Conservation (phyloP, 2,888 invertebrate species). For the Chirona hameri region DNA sequence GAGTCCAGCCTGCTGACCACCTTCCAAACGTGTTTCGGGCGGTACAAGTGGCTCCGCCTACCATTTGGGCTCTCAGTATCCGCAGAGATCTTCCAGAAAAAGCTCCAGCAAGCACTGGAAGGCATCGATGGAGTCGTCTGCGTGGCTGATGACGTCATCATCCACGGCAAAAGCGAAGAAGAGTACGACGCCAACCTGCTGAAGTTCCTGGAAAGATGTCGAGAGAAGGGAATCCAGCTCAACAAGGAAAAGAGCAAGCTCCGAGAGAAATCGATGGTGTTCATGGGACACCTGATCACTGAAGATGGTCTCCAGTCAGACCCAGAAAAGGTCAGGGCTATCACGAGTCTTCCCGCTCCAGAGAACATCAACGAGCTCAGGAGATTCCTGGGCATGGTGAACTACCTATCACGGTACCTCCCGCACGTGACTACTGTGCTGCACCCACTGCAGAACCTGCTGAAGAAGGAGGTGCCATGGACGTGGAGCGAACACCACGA, state of each 20-base stretch:
- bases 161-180: background rate
- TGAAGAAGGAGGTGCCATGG: constrained; percentile 6
- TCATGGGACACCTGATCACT: constrained; percentile 26
- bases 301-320: constrained; percentile 5
- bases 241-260: too few relatives aligned
- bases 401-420: constrained; percentile 9
- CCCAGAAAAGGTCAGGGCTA: background rate
- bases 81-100: constrained; percentile 29
- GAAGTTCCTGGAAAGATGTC: too few relatives aligned
- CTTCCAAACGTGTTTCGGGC: constrained; percentile 27
- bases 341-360: background rate
- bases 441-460: background rate
- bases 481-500: background rate
- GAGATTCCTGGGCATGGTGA: constrained; percentile 28
- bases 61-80: constrained; percentile 27
- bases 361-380: background rate
- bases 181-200: too few relatives aligned
- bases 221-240: too few relatives aligned
- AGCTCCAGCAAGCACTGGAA: background rate
- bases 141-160: constrained; percentile 27
- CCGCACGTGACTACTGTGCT: background rate
- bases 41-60: constrained; percentile 12
- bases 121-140: background rate
- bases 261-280: background rate
- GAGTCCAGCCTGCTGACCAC: background rate